These are phyloP conservation scores for Nipponacmea schrenckii DNA, from an alignment of 2,888 invertebrate genomes.

Conservation along the genomic window DNA sequence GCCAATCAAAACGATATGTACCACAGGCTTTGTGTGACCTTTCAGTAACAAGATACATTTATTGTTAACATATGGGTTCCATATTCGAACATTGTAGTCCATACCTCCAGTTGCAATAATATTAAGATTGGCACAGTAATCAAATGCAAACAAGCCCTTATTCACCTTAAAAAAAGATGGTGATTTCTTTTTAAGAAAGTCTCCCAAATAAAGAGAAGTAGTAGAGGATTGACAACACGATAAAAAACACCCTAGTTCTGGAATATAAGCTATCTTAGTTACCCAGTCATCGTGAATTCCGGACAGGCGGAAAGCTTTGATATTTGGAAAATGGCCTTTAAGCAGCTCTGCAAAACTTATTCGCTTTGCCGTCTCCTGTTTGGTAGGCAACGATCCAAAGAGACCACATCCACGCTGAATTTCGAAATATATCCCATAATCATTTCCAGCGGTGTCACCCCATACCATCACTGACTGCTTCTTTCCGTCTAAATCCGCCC, in stretches of 20 bases:
- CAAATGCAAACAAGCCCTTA: conserved; percentile 69
- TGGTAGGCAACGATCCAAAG: conserved; percentile 42
- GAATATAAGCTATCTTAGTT: conserved; percentile 77
- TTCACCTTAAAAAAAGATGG: conserved; percentile 71
- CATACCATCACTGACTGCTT: conserved; percentile 76
- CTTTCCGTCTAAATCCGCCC: conserved; percentile 70
- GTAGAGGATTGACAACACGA: conserved; percentile 75
- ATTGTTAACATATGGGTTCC: conserved; percentile 82
- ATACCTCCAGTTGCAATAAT: conserved; percentile 75
- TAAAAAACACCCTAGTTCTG: conserved; percentile 76
- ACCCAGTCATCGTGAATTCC: conserved; percentile 77
- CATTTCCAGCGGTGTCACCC: conserved; percentile 80
- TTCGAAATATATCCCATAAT: conserved; percentile 46
- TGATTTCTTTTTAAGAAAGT: conserved; percentile 72
- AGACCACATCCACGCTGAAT: conserved; percentile 41
- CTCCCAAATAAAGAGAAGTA: conserved; percentile 75
- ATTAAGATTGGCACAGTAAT: conserved; percentile 57
- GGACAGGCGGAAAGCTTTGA: conserved; percentile 70
- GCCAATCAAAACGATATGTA: conserved; percentile 77
- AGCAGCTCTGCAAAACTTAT: conserved; percentile 42
- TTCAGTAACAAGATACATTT: conserved; percentile 75
- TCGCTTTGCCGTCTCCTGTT: conserved; percentile 39
- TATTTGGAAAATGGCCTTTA: conserved; percentile 68
- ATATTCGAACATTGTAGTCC: conserved; percentile 80
- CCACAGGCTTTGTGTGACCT: conserved; percentile 72